Conservation (phyloP, 30 jellyfish, hydroid and myxozoan genomes). For the Phacellophora camtschatica region DNA sequence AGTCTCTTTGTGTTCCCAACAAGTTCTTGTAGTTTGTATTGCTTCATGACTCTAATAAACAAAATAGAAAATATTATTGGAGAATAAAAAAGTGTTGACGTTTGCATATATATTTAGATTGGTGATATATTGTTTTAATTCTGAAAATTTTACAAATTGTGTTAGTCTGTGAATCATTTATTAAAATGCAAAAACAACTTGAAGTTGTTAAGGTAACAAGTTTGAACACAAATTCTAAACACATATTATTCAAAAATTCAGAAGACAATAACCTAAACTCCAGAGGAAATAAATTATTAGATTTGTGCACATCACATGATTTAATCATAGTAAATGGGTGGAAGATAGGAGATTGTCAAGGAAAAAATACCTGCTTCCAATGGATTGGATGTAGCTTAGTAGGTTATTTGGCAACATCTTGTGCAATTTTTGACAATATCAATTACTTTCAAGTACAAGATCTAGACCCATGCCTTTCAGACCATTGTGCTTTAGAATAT, state of each 20-base stretch:
- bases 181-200: no score
- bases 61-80: neutral
- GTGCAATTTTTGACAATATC: neutral
- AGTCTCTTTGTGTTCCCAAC: conserved; percentile 55
- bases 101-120: no score
- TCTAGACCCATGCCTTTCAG: neutral
- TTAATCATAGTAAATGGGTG: neutral
- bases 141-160: no score
- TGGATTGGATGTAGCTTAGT: conserved; percentile 23
- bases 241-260: neutral
- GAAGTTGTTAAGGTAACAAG: no score
- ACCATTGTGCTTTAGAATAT: neutral
- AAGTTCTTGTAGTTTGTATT: conserved; percentile 51
- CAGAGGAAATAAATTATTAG: neutral
- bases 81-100: no score
- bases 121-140: no score
- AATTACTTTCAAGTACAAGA: conserved; percentile 2
- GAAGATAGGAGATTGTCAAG: conserved; percentile 1
- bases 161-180: no score
- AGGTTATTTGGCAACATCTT: neutral
- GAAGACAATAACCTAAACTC: neutral
- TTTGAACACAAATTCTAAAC: neutral
- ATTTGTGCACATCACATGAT: neutral
- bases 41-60: conserved; percentile 11
- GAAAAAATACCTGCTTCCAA: conserved; percentile 4